Percentiles rank a stretch among this genome's conserved stretches.
Conservation (phyloP, 2,113 vertebrate species). For the Rynchops niger region DNA sequence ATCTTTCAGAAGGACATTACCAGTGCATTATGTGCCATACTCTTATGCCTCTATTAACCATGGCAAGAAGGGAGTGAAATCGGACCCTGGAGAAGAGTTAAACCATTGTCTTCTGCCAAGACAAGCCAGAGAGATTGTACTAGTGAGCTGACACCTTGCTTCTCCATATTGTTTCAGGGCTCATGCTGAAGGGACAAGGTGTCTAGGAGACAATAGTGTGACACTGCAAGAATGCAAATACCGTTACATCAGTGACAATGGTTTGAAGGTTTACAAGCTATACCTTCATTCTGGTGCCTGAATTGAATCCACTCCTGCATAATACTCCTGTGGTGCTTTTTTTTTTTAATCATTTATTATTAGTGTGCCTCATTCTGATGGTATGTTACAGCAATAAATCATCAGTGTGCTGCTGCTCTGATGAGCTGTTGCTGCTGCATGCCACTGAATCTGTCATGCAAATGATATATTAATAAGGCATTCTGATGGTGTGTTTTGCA, state of each 20-base stretch:
- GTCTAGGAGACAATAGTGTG: not conserved
- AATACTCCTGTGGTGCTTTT: not conserved
- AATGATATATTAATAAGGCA: slow-evolving; percentile 61
- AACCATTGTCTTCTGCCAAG: not conserved
- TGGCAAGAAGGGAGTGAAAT: not conserved
- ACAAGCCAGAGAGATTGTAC: not conserved
- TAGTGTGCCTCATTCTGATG: slow-evolving; percentile 25
- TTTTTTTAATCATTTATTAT: slow-evolving; percentile 48
- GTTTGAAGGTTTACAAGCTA: not conserved
- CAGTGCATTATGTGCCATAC: not conserved
- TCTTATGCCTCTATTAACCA: slow-evolving; percentile 2
- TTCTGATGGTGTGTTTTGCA: not conserved
- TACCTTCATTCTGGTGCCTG: not conserved
- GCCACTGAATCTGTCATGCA: slow-evolving; percentile 48
- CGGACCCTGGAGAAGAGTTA: not conserved
- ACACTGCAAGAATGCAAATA: not conserved
- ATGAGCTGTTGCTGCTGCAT: slow-evolving; percentile 63
- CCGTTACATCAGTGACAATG: not conserved
- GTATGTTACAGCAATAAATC: slow-evolving; percentile 59
- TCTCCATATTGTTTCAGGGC: not conserved
- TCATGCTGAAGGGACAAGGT: not conserved
- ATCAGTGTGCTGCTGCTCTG: slow-evolving; percentile 1
- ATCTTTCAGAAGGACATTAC: not conserved
- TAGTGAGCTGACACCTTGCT: not conserved
- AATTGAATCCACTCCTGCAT: slow-evolving; percentile 20